Base-by-base conservation (phyloP, 2,113 vertebrate genomes). In the Eretmochelys imbricata region DNA sequence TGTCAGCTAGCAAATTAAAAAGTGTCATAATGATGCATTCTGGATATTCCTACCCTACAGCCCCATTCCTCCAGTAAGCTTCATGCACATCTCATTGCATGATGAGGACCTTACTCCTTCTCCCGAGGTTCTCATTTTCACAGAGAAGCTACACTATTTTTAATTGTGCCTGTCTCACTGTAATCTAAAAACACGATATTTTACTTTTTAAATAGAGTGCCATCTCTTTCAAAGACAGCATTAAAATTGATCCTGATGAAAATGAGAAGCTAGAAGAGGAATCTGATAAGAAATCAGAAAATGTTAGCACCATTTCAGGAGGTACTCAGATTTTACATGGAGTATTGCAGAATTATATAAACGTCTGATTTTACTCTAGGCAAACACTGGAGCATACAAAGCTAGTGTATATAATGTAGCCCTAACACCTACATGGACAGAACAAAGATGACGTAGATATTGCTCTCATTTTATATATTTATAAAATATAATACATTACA, bases 281-380 rank as follows among this genome's bases (percentile, higher is more conserved):
- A n/a, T 76, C 1, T n/a, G 96, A 97, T 50, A 94, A 89, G 78
- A 97, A 80, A 54, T 82, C 92, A 53, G 91, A 90, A 16, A 49
- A 22, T 49, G 14, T 89, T 51, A 89, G 42, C 0, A 4, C 29
- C 1, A 1, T 88, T 14, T 51, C 76, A 50, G 54, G 93, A 98
- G 98, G 98, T 98, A 98, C 46, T 85, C 29, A 42, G 51, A 12
- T 53, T 29, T 89, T 49, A 54, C 5, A 2, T 54, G 51, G 55
- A 84, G 22, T 11, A 6, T 24, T 83, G 10, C 24, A 35, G 10
- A 87, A 84, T 4, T 46, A 29, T 13, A 49, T 59, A 46, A 76
- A 3, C 53, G 17, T 82, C 91, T 80, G 49, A 6, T 82, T 89
- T 87, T 24, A 29, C 13, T 3, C 35, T 50, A 29, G 10, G 72